Evolutionary conservation across 2,888 invertebrate species (phyloP).

Genomic region (Sturmia bella): DNA sequence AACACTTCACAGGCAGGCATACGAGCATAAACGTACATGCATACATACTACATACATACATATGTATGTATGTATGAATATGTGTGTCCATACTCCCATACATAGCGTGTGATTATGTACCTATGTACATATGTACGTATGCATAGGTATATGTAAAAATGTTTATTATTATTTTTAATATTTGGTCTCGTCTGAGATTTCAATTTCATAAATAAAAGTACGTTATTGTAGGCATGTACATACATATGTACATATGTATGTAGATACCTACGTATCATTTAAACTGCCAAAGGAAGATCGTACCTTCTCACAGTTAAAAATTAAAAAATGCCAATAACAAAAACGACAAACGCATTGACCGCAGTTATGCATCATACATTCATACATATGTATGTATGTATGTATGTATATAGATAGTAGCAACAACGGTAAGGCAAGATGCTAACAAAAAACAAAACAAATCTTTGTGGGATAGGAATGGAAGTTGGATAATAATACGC

Average conservation of each 20-base stretch:
- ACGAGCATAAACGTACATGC: too few species aligned
- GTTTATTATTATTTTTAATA: slow-evolving; percentile 47
- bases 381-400: too few species aligned
- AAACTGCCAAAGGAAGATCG: slow-evolving; percentile 46
- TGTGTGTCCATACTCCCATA: not conserved
- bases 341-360: slow-evolving; percentile 51
- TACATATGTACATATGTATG: too few species aligned
- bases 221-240: too few species aligned
- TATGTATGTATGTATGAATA: not conserved
- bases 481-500: slow-evolving; percentile 52
- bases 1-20: slow-evolving; percentile 11
- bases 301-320: slow-evolving; percentile 57
- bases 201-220: slow-evolving; percentile 61
- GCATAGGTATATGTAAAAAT: slow-evolving; percentile 17
- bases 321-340: slow-evolving; percentile 29
- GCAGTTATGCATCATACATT: slow-evolving; percentile 4
- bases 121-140: not conserved
- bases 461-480: slow-evolving; percentile 54
- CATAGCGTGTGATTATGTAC: not conserved
- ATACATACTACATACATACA: too few species aligned
- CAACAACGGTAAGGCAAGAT: slow-evolving; percentile 54
- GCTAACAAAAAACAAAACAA: slow-evolving; percentile 18
- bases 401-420: too few species aligned
- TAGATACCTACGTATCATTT: slow-evolving; percentile 22
- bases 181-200: slow-evolving; percentile 48